These are phyloP conservation scores for Petrolisthes manimaculis DNA, from an alignment of 2,888 invertebrate species.

Conservation along the genomic window DNA sequence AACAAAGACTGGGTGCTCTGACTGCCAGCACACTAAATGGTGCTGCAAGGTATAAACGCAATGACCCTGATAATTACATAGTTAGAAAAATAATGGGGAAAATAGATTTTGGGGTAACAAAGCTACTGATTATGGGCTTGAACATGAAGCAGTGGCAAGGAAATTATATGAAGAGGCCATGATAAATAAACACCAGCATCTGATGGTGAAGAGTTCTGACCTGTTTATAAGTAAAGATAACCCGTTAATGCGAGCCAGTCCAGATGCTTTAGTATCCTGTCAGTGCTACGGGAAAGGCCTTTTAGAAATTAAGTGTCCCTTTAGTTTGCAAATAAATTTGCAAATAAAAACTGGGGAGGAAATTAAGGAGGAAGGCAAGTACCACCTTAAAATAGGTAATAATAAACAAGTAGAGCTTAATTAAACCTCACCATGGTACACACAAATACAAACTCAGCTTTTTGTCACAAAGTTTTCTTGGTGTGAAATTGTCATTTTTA, in stretches of 20 bases:
- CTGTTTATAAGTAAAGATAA: background rate
- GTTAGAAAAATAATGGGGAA: background rate
- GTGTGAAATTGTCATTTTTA: background rate
- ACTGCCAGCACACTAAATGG: background rate
- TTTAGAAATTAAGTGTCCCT: slow-evolving; percentile 1
- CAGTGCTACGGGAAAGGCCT: background rate
- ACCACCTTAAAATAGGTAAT: background rate
- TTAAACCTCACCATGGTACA: background rate
- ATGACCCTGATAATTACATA: background rate
- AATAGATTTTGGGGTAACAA: background rate
- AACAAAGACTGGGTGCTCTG: background rate
- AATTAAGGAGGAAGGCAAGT: background rate
- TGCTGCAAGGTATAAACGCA: background rate
- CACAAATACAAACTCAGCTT: slow-evolving; percentile 7
- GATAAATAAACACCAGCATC: background rate
- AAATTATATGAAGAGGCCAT: background rate
- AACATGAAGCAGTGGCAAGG: background rate
- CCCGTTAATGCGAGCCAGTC: background rate
- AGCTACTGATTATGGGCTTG: background rate
- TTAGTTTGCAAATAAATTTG: background rate
- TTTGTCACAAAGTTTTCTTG: background rate
- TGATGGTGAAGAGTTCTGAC: background rate
- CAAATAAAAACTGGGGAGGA: background rate
- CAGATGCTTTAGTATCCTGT: background rate
- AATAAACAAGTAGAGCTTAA: background rate